Percentiles rank a stretch among this genome's conserved stretches.
These are phyloP conservation scores for Girardinus metallicus DNA, from an alignment of 2,797 vertebrate genomes.

Conservation along the genomic window DNA sequence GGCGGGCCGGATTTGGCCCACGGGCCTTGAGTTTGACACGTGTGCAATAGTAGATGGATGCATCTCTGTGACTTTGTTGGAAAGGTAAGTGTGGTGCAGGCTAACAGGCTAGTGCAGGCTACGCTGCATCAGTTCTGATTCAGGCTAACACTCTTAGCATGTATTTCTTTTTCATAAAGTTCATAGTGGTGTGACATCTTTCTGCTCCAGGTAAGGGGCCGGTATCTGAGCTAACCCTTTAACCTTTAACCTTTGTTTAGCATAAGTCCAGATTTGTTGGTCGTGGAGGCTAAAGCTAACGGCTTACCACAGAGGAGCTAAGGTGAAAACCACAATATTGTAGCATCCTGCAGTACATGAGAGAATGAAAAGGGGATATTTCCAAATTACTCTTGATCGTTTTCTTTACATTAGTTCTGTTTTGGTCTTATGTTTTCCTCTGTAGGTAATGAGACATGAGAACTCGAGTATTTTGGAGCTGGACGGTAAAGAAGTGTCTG, in stretches of 20 bases:
- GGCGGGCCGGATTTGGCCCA: too few relatives aligned
- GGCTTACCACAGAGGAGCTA: background rate
- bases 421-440: background rate
- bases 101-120: background rate
- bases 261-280: background rate
- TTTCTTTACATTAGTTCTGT: background rate
- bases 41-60: background rate
- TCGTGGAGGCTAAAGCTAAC: background rate
- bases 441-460: slow-evolving; percentile 95
- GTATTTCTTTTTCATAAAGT: background rate
- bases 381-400: background rate
- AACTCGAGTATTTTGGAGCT: slow-evolving; percentile 93
- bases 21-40: too few relatives aligned
- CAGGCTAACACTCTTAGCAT: background rate
- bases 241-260: background rate
- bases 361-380: background rate
- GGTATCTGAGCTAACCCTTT: background rate
- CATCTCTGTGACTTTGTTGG: background rate
- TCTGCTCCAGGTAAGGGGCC: background rate
- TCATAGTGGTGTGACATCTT: background rate
- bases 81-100: background rate
- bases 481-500: slow-evolving; percentile 95
- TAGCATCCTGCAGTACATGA: background rate
- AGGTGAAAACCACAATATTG: background rate
- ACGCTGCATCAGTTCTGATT: background rate